These are phyloP conservation scores for Drosophila quinaria DNA, from an alignment of 2,888 invertebrate genomes.

Conservation along the genomic window DNA sequence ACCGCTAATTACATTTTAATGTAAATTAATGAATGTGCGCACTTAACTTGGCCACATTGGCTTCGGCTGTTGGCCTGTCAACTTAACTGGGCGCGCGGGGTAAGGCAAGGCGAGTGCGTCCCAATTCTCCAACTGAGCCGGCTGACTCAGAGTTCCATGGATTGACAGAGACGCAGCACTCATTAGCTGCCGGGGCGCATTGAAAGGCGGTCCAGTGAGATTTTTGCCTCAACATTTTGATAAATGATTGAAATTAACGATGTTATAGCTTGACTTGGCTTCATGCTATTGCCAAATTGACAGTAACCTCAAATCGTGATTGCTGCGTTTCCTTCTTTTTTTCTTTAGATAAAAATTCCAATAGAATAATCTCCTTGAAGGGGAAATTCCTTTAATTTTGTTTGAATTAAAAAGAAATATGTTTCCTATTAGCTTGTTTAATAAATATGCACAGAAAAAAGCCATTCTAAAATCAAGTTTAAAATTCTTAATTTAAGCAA, in stretches of 20 bases:
- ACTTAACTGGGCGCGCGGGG: constrained; percentile 41
- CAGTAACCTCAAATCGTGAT: constrained; percentile 39
- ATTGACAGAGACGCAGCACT: constrained; percentile 53
- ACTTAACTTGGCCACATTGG: constrained; percentile 72
- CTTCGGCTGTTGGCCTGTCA: constrained; percentile 58
- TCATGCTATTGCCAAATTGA: constrained; percentile 43
- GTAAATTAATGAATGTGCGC: constrained; percentile 82
- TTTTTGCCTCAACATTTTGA: constrained; percentile 55
- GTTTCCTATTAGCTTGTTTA: not conserved
- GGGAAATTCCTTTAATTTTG: not conserved
- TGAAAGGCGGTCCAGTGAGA: constrained; percentile 49
- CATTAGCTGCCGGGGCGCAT: constrained; percentile 62
- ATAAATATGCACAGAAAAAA: no score
- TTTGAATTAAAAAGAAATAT: not conserved
- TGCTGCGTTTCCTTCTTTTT: constrained; percentile 3
- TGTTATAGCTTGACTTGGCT: constrained; percentile 24
- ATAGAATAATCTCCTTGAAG: constrained; percentile 1
- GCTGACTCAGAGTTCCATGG: constrained; percentile 62
- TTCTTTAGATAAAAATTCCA: constrained; percentile 13
- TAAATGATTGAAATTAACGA: constrained; percentile 76
- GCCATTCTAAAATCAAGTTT: no score
- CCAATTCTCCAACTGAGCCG: constrained; percentile 28
- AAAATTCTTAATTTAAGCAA: no score
- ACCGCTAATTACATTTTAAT: constrained; percentile 83
- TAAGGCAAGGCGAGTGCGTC: not conserved